phyloP scores from a whole-genome alignment of 2,888 invertebrate species.

The Tinea pellionella region DNA sequence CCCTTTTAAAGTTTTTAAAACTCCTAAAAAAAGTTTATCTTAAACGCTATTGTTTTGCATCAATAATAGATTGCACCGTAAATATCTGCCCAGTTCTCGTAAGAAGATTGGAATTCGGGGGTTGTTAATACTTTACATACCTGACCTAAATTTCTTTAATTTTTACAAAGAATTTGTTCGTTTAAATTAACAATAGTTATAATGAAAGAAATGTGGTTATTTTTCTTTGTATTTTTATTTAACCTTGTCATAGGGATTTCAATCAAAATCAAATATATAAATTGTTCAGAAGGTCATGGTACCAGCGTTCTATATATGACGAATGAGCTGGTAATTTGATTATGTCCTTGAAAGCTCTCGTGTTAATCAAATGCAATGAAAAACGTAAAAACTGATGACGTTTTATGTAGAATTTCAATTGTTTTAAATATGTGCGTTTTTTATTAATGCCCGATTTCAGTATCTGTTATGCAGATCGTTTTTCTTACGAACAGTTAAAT shows the following conservation, averaged over 20 bases:
- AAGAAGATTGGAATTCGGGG: conserved; percentile 41
- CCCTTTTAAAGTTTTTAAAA: neutral
- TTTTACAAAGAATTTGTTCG: neutral
- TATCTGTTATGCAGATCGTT: no score
- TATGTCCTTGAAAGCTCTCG: neutral
- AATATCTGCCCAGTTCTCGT: conserved; percentile 30
- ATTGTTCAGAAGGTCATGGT: neutral
- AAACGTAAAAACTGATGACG: neutral
- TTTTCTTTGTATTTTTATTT: neutral
- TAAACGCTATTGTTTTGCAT: conserved; percentile 39
- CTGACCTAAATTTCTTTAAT: neutral
- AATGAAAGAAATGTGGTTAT: neutral
- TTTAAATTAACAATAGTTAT: neutral
- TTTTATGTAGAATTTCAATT: neutral
- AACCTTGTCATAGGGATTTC: neutral
- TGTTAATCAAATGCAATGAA: neutral
- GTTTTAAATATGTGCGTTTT: no score
- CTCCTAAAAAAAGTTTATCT: conserved; percentile 27
- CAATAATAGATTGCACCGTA: conserved; percentile 24
- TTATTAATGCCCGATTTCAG: no score
- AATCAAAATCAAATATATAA: neutral
- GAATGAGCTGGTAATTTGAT: neutral
- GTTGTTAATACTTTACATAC: neutral
- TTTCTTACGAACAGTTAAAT: no score
- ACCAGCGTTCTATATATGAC: neutral